phyloP scores from a whole-genome alignment of 2,888 invertebrate species.

The Zygaena filipendulae region DNA sequence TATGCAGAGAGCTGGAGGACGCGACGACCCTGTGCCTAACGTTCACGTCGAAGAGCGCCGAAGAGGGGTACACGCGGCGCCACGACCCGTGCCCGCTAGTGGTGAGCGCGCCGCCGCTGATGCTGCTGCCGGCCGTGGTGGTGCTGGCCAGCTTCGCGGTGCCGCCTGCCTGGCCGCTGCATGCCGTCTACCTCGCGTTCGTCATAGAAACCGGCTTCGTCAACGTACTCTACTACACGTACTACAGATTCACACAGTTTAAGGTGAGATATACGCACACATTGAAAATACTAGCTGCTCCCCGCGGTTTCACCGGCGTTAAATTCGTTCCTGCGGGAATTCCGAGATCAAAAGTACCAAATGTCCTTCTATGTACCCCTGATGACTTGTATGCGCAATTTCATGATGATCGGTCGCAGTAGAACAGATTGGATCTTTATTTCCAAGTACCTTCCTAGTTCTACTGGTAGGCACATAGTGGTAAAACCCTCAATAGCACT shows the following conservation, averaged over 20 bases:
- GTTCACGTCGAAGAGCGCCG: slow-evolving; percentile 41
- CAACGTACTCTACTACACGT: slow-evolving; percentile 42
- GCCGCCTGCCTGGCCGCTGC: slow-evolving; percentile 38
- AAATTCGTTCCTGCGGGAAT: neutral
- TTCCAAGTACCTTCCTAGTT: no score
- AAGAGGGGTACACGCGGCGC: slow-evolving; percentile 38
- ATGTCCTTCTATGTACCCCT: no score
- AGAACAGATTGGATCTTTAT: no score
- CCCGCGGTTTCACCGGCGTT: no score
- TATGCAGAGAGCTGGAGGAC: slow-evolving; percentile 49
- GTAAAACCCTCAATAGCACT: no score
- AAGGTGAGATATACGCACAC: no score
- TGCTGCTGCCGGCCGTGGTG: slow-evolving; percentile 50
- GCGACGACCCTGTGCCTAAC: slow-evolving; percentile 49
- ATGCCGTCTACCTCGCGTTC: slow-evolving; percentile 41
- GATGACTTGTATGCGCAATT: no score
- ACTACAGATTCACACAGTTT: slow-evolving; percentile 37
- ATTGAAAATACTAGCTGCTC: no score
- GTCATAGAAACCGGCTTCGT: slow-evolving; percentile 41
- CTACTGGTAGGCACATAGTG: no score
- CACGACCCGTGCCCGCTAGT: slow-evolving; percentile 43
- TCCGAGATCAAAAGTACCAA: no score
- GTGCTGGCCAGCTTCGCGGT: slow-evolving; percentile 41
- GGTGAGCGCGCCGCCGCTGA: slow-evolving; percentile 44
- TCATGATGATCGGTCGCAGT: no score